Evolutionary conservation across 2,113 vertebrate species (phyloP).

Genomic region (Pterocles orientalis): DNA sequence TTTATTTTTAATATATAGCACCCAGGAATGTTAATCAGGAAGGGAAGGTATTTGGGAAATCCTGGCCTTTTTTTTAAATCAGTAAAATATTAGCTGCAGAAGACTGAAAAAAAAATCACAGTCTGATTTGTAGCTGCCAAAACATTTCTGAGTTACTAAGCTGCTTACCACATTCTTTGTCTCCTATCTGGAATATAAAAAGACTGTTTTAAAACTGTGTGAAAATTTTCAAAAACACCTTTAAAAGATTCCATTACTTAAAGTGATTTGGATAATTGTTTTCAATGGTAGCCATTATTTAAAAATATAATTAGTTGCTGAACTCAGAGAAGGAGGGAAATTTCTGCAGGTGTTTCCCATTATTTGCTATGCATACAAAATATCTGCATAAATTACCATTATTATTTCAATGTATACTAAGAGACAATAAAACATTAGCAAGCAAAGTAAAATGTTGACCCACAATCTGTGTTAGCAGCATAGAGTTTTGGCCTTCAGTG

Average conservation of each 20-base stretch:
- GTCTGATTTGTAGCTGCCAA: conserved; percentile 47
- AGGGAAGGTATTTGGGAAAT: background rate
- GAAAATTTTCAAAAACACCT: conserved; percentile 86
- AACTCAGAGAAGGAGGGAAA: conserved; percentile 90
- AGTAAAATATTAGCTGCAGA: background rate
- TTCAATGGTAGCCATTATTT: conserved; percentile 94
- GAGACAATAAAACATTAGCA: conserved; percentile 88
- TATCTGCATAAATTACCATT: conserved; percentile 90
- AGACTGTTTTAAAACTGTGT: conserved; percentile 82
- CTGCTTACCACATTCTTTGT: conserved; percentile 69
- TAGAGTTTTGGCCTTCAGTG: conserved; percentile 81
- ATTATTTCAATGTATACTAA: conserved; percentile 85
- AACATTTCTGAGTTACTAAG: conserved; percentile 63
- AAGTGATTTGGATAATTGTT: conserved; percentile 93
- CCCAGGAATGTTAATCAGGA: background rate
- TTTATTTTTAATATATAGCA: background rate
- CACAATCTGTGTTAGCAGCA: conserved; percentile 83
- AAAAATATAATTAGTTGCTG: conserved; percentile 96
- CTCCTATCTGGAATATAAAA: conserved; percentile 70
- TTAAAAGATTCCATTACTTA: conserved; percentile 94
- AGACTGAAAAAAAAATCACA: background rate
- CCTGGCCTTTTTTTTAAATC: background rate
- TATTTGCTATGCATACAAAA: conserved; percentile 88
- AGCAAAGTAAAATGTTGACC: conserved; percentile 87
- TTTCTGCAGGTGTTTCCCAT: conserved; percentile 93